These are phyloP conservation scores for Egretta garzetta DNA, from an alignment of 2,113 vertebrate species.

Conservation along the genomic window DNA sequence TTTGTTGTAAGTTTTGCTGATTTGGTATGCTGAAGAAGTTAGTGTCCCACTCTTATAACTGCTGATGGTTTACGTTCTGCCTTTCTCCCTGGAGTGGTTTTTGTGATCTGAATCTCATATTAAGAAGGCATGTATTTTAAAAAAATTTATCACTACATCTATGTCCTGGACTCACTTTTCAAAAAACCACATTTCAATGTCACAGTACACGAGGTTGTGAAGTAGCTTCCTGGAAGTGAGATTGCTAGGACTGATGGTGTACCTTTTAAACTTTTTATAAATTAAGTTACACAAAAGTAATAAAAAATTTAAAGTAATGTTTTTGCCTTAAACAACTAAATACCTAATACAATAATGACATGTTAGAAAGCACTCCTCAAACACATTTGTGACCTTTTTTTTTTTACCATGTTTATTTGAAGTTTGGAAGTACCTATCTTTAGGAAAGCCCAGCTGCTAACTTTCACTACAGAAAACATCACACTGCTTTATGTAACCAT, in stretches of 20 bases:
- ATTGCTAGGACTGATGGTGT: not conserved
- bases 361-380: not conserved
- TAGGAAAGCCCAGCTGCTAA: not conserved
- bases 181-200: not conserved
- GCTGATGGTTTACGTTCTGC: not conserved
- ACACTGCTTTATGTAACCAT: not conserved
- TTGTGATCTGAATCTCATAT: not conserved
- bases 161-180: not conserved
- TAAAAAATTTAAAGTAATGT: not conserved
- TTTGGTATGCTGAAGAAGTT: not conserved
- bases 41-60: not conserved
- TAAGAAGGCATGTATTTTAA: not conserved
- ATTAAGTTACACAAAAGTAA: not conserved
- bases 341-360: not conserved
- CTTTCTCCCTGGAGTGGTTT: not conserved
- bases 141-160: not conserved
- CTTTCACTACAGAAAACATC: not conserved
- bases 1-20: not conserved
- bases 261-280: not conserved
- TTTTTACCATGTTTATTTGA: not conserved
- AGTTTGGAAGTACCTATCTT: not conserved
- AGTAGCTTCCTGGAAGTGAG: not conserved
- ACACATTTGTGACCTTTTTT: accelerated
- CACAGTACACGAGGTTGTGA: not conserved
- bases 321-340: not conserved